Evolutionary conservation across 2,797 vertebrate genomes (phyloP).

Genomic region (Netta rufina): DNA sequence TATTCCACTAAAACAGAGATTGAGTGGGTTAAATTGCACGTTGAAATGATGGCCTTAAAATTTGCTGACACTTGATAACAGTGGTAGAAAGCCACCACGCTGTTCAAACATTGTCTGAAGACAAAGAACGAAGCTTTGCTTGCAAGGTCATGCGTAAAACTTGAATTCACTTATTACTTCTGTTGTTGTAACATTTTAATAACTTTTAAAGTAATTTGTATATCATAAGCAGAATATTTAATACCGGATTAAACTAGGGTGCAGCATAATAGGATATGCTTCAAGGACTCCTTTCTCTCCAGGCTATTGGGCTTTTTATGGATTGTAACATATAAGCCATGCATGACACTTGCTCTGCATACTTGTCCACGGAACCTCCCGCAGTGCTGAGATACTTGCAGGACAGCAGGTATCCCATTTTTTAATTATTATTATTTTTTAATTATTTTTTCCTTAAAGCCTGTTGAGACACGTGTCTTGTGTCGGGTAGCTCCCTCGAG

Average conservation of each 20-base stretch:
- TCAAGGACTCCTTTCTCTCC: slow-evolving; percentile 51
- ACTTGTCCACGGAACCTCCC: slow-evolving; percentile 30
- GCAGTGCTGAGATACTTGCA: neutral
- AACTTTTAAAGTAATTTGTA: slow-evolving; percentile 22
- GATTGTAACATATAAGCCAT: neutral
- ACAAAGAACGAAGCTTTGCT: slow-evolving; percentile 40
- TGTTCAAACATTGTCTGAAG: slow-evolving; percentile 37
- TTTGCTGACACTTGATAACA: slow-evolving; percentile 26
- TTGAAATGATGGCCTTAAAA: slow-evolving; percentile 57
- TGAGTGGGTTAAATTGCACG: slow-evolving; percentile 8
- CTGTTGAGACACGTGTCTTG: neutral
- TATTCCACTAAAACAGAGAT: slow-evolving; percentile 14
- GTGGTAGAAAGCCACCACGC: neutral
- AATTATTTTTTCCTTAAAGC: neutral
- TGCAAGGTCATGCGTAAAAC: slow-evolving; percentile 64
- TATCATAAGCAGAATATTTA: slow-evolving; percentile 59
- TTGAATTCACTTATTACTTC: slow-evolving; percentile 72
- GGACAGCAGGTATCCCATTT: neutral
- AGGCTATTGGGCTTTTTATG: slow-evolving; percentile 12
- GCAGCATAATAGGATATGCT: slow-evolving; percentile 19
- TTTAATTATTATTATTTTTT: no score
- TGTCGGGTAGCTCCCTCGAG: neutral
- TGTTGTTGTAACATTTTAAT: slow-evolving; percentile 69
- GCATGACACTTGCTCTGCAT: slow-evolving; percentile 6
- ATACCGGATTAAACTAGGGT: slow-evolving; percentile 37